Percentiles rank a stretch among this genome's conserved stretches.
Evolutionary conservation across 2,113 vertebrate species (phyloP).

Genomic region (Alces alces): DNA sequence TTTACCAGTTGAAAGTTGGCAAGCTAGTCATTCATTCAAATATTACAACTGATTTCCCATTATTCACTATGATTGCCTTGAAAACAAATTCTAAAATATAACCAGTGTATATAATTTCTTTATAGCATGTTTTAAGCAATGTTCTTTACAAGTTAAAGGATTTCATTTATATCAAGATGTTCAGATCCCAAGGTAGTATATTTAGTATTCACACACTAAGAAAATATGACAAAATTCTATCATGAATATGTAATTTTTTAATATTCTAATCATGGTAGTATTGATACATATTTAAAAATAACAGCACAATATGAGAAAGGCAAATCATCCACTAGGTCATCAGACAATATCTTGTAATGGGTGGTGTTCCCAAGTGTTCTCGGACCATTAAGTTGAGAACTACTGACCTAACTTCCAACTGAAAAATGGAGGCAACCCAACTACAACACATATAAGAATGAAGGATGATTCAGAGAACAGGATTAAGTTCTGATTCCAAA

Average conservation of each 20-base stretch:
- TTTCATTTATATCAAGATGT: background rate
- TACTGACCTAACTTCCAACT: background rate
- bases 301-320: background rate
- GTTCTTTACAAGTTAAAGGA: background rate
- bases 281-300: background rate
- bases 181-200: background rate
- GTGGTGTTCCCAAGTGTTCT: background rate
- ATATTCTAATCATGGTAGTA: background rate
- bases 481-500: background rate
- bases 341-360: background rate
- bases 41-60: background rate
- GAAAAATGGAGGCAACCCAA: background rate
- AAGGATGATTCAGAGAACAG: background rate
- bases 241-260: background rate
- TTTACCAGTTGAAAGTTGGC: background rate
- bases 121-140: background rate
- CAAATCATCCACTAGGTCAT: background rate
- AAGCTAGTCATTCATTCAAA: background rate
- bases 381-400: background rate
- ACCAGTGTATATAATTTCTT: background rate
- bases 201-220: slow-evolving; percentile 10
- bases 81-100: slow-evolving; percentile 43
- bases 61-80: background rate
- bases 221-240: background rate
- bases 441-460: background rate